Base-by-base conservation (phyloP, 2,113 vertebrate genomes). In the Cervus canadensis region DNA sequence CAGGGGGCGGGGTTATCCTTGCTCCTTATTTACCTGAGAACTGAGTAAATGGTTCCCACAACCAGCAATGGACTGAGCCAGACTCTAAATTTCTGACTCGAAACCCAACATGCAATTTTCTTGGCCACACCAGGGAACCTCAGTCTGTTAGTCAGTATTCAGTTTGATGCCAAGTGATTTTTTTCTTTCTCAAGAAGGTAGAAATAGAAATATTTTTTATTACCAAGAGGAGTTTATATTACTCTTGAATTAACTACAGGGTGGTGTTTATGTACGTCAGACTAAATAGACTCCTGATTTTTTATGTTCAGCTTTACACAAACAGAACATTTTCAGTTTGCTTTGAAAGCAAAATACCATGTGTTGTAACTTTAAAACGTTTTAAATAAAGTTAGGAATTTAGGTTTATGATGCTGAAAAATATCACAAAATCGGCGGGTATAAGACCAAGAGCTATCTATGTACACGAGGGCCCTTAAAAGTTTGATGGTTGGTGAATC, bases 261-360 rank as follows among this genome's bases (percentile, higher is more conserved):
- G 97, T 98, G 89, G 97, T 98, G 96, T 96, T 98, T 97, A 97
- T 98, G 95, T 97, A 96, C 97, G 89, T 97, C 98, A 98, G 98
- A 98, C 95, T 98, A 98, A 98, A 98, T 98, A 98, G 98, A 98
- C 78, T 78, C 97, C 97, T 98, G 98, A 40, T 98, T 98, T 98
- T 92, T 94, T 98, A 74, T 97, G 93, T 97, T 96, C 62, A 60
- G 13, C 79, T 96, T 85, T 30, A 56, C 30, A 84, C 92, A 95
- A 78, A 97, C 92, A 96, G 88, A 94, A 76, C 71, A 7, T 98
- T 97, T 98, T 96, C 98, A 96, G 97, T 98, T 98, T 98, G 98
- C 98, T 98, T 98, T 98, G 97, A 98, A 95, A 98, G 98, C 98
- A 98, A 95, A 97, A 96, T 96, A 93, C 98, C 97, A 95, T 97